phyloP scores from a whole-genome alignment of 1,140 invertebrate genomes.

The Sarcophaga peregrina region DNA sequence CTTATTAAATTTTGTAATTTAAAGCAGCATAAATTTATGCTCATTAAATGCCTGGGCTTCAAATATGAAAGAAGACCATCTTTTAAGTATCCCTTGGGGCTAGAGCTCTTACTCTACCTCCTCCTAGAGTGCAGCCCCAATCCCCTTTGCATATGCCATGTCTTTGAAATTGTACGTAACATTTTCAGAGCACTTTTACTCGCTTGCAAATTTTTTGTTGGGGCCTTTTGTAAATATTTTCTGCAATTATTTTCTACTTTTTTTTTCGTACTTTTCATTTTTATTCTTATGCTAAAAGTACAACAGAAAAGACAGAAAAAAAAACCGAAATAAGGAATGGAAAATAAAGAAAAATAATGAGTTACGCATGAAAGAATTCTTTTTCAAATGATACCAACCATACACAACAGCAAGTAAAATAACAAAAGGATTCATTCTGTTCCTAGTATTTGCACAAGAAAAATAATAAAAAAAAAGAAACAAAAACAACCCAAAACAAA shows the following conservation, averaged over 20 bases:
- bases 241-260: conserved; percentile 45
- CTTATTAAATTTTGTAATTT: no score
- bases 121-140: background rate
- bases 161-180: no score
- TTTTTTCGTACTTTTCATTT: conserved; percentile 20
- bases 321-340: background rate
- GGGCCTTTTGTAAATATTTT: conserved; percentile 41
- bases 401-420: background rate
- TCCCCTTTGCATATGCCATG: background rate
- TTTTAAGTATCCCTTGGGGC: conserved; percentile 10
- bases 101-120: background rate
- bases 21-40: no score
- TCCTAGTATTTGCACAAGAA: conserved; percentile 22
- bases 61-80: background rate
- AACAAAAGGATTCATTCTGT: conserved; percentile 40
- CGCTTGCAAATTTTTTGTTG: background rate
- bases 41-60: no score
- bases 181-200: no score
- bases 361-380: conserved; percentile 65
- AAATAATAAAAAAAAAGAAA: background rate
- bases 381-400: conserved; percentile 48
- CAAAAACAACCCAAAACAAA: no score
- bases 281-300: conserved; percentile 28
- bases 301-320: conserved; percentile 4
- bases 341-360: conserved; percentile 60